Conservation (phyloP, 1,140 invertebrate genomes). For the Pectinophora gossypiella region DNA sequence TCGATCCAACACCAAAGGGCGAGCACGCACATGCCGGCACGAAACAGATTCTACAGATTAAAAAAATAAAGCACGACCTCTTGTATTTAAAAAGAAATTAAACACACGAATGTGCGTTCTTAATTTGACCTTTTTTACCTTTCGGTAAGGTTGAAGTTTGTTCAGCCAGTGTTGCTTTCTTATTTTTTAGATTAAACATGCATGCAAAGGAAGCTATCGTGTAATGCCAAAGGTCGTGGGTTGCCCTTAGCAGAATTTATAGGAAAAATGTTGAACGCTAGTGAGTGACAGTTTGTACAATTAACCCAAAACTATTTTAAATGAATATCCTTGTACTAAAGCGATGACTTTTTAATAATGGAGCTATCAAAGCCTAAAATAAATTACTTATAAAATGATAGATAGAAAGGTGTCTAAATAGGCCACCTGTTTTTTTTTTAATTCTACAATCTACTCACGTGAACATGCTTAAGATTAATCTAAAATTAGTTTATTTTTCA, state of each 20-base stretch:
- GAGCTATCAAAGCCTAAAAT: too few species aligned
- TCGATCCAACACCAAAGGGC: not conserved
- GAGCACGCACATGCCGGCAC: not conserved
- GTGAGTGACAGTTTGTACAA: too few species aligned
- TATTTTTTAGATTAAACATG: not conserved
- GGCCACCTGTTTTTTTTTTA: too few species aligned
- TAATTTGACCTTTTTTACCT: not conserved
- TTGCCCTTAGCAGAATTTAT: constrained; percentile 9
- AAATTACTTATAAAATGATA: too few species aligned
- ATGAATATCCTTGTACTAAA: too few species aligned
- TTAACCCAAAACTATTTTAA: too few species aligned
- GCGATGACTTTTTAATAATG: too few species aligned
- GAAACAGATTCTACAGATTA: not conserved
- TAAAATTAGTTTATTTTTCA: too few species aligned
- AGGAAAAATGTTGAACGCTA: too few species aligned
- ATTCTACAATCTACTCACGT: too few species aligned
- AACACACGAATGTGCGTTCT: not conserved
- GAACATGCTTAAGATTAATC: too few species aligned
- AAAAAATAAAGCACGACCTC: not conserved
- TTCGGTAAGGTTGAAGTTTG: not conserved
- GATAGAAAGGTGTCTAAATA: too few species aligned
- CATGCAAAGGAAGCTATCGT: constrained; percentile 16
- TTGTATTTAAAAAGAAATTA: not conserved
- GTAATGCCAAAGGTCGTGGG: constrained; percentile 42
- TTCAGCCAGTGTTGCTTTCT: not conserved